These are phyloP conservation scores for Drosophila mettleri DNA, from an alignment of 2,888 invertebrate species.

Conservation along the genomic window DNA sequence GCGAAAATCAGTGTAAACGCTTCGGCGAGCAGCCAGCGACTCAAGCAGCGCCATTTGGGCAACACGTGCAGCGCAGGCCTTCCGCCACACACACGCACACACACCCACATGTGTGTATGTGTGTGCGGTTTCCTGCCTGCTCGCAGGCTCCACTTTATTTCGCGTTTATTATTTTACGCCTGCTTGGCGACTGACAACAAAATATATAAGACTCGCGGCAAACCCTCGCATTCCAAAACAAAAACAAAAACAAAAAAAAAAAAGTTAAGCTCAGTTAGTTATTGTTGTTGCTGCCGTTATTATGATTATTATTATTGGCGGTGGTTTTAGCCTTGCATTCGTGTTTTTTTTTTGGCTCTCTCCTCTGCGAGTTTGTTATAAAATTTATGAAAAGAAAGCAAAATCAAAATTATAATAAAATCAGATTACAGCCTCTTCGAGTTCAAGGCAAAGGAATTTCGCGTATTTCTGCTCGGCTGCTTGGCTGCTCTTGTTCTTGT, in stretches of 20 bases:
- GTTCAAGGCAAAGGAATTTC: constrained; percentile 41
- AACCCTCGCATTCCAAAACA: constrained; percentile 3
- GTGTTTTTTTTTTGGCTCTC: constrained; percentile 26
- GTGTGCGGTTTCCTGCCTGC: constrained; percentile 57
- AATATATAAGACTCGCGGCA: constrained; percentile 52
- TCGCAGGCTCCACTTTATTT: constrained; percentile 79
- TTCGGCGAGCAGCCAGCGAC: constrained; percentile 60
- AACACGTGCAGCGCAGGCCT: constrained; percentile 58
- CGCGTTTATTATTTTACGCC: constrained; percentile 82
- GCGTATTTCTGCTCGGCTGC: constrained; percentile 14
- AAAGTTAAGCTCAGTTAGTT: constrained; percentile 44
- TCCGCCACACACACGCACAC: constrained; percentile 24
- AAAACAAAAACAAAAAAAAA: no score
- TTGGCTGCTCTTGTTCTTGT: constrained; percentile 34
- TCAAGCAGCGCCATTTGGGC: constrained; percentile 54
- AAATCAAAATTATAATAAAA: constrained; percentile 82
- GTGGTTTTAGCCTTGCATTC: constrained; percentile 66
- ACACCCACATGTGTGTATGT: constrained; percentile 30
- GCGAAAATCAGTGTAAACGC: constrained; percentile 82
- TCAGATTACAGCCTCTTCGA: constrained; percentile 76
- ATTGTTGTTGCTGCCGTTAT: constrained; percentile 44
- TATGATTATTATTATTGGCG: constrained; percentile 78
- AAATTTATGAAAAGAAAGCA: constrained; percentile 82
- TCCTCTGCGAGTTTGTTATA: constrained; percentile 70
- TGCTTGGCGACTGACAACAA: constrained; percentile 79